These are phyloP conservation scores for Geotrypetes seraphini DNA, from an alignment of 2,797 vertebrate species.

Conservation along the genomic window DNA sequence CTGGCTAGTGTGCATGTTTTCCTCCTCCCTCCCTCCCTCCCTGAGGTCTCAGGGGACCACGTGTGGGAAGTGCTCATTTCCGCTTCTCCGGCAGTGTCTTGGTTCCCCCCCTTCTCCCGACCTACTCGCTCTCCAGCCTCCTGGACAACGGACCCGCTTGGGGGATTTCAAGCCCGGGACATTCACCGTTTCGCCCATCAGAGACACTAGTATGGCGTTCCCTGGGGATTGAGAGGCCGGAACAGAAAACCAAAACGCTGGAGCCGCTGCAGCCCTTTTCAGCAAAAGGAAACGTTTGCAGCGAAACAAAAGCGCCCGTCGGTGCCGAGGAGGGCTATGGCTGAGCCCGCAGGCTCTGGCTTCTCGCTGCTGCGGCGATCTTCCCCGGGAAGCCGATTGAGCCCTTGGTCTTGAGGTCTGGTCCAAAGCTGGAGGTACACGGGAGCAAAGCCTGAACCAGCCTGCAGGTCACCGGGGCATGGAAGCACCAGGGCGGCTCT, in stretches of 20 bases:
- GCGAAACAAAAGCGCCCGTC: too few relatives aligned
- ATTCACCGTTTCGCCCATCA: too few relatives aligned
- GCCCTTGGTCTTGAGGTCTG: too few relatives aligned
- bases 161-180: not conserved
- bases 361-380: not conserved
- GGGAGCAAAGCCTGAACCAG: slow-evolving; percentile 14
- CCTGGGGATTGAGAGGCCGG: too few relatives aligned
- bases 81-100: slow-evolving; percentile 51
- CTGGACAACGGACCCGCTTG: slow-evolving; percentile 4
- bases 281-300: too few relatives aligned
- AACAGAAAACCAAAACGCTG: too few relatives aligned
- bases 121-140: slow-evolving; percentile 7
- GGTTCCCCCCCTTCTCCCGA: slow-evolving; percentile 50
- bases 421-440: too few relatives aligned
- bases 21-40: slow-evolving; percentile 27
- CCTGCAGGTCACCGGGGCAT: slow-evolving; percentile 38
- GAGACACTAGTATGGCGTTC: too few relatives aligned
- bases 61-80: slow-evolving; percentile 76
- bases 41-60: slow-evolving; percentile 45
- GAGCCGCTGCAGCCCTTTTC: too few relatives aligned
- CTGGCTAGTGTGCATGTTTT: slow-evolving; percentile 3
- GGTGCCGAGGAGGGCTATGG: slow-evolving; percentile 2
- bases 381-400: slow-evolving; percentile 17
- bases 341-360: slow-evolving; percentile 4
- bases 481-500: slow-evolving; percentile 43